A percentile compares a stretch with the other conserved stretches of the same genome.
phyloP scores from a whole-genome alignment of 2,888 invertebrate genomes.

The Buathra laborator region DNA sequence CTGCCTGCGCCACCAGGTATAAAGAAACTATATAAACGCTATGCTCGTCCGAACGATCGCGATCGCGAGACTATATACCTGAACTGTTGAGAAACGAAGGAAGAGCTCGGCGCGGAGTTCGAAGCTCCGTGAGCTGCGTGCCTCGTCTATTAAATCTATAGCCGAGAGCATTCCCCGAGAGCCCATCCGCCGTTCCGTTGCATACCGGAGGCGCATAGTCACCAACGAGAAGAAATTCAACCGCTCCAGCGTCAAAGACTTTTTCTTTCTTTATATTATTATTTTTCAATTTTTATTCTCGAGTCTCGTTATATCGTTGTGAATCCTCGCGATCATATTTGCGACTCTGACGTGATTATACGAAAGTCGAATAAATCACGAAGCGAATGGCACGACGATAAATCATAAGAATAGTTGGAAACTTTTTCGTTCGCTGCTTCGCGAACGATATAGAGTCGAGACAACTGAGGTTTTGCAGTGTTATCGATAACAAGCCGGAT shows the following conservation, averaged over 20 bases:
- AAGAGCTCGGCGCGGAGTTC: slow-evolving; percentile 43
- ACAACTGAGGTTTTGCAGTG: background rate
- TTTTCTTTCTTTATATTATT: background rate
- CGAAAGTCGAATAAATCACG: background rate
- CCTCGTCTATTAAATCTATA: slow-evolving; percentile 66
- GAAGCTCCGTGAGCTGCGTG: slow-evolving; percentile 49
- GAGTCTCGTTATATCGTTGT: background rate
- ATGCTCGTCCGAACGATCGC: slow-evolving; percentile 29
- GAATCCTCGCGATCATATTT: background rate
- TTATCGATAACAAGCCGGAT: slow-evolving; percentile 59
- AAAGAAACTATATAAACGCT: background rate
- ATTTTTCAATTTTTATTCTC: background rate
- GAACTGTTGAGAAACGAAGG: slow-evolving; percentile 17
- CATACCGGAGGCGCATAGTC: slow-evolving; percentile 61
- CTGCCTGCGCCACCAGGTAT: slow-evolving; percentile 11
- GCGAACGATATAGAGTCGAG: background rate
- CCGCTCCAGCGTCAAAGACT: slow-evolving; percentile 12
- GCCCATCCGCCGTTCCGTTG: slow-evolving; percentile 35
- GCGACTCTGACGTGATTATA: background rate
- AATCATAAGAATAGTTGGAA: background rate
- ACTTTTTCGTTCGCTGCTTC: background rate
- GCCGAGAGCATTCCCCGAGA: slow-evolving; percentile 54
- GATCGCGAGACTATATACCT: slow-evolving; percentile 44
- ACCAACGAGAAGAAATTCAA: slow-evolving; percentile 8
- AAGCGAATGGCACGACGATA: too few relatives aligned